Evolutionary conservation across 2,113 vertebrate species (phyloP).

Genomic region (Hyaena hyaena): DNA sequence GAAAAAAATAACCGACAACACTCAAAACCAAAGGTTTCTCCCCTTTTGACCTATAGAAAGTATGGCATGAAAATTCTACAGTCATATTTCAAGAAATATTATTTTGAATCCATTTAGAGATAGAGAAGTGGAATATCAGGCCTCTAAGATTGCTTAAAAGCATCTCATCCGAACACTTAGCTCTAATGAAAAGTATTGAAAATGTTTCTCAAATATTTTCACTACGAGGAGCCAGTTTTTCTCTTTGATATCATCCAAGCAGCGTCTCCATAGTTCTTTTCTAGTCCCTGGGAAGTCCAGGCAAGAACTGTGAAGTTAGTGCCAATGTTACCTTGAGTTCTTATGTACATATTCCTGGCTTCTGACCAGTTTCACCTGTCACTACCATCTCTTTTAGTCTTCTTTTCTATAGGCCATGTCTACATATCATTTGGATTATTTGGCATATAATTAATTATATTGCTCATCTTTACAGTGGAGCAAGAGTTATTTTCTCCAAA

Average conservation of each 20-base stretch:
- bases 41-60: background rate
- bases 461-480: background rate
- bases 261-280: background rate
- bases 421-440: constrained; percentile 55
- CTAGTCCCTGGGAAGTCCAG: background rate
- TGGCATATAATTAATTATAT: constrained; percentile 16
- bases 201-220: constrained; percentile 36
- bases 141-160: background rate
- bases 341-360: constrained; percentile 27
- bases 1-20: background rate
- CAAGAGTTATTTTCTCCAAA: background rate
- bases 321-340: background rate
- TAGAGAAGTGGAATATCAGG: background rate
- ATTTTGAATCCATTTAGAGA: background rate
- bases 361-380: constrained; percentile 1
- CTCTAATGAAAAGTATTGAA: constrained; percentile 41
- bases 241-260: background rate
- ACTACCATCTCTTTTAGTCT: background rate
- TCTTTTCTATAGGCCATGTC: constrained; percentile 54
- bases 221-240: background rate
- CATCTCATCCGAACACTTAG: background rate
- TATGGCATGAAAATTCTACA: background rate
- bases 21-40: background rate
- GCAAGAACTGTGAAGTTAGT: background rate
- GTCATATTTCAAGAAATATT: background rate